These are phyloP conservation scores for Caenorhabditis japonica DNA, from an alignment of 2,888 invertebrate species.

Conservation along the genomic window DNA sequence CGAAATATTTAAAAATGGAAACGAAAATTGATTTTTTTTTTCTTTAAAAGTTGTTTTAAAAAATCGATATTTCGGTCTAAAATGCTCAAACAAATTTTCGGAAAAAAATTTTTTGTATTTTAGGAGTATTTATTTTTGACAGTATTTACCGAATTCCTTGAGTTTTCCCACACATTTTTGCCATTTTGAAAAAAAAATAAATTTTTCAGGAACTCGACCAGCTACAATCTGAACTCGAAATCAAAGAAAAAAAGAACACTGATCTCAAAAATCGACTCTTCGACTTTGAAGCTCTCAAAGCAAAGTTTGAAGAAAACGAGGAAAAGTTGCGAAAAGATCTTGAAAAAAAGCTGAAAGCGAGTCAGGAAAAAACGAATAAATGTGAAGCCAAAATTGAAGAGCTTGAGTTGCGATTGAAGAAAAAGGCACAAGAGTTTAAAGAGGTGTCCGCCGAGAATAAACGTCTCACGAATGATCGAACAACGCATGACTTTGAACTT, in stretches of 20 bases:
- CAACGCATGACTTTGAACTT: conserved; percentile 17
- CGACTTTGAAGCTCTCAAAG: conserved; percentile 27
- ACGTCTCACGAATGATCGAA: conserved; percentile 17
- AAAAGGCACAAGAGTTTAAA: conserved; percentile 12
- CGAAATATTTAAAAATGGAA: no score
- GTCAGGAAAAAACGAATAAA: neutral
- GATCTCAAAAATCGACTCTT: conserved; percentile 34
- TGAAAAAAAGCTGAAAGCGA: conserved; percentile 15
- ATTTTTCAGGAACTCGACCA: conserved; percentile 35
- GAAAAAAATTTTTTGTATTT: no score
- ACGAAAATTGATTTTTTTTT: no score
- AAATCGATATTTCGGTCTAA: no score
- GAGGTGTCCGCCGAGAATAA: conserved; percentile 25
- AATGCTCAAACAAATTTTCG: no score
- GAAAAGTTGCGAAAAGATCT: conserved; percentile 16
- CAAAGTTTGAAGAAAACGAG: conserved; percentile 28
- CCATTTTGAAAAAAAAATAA: no score
- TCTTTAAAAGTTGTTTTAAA: no score
- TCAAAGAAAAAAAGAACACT: conserved; percentile 11
- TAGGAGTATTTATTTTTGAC: no score
- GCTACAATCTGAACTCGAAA: conserved; percentile 22
- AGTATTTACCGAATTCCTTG: no score
- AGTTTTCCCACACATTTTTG: no score
- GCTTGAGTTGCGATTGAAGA: conserved; percentile 13
- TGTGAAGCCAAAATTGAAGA: conserved; percentile 9